Evolutionary conservation across 2,113 vertebrate species (phyloP), one percentile per base, ranked within the genome.

Genomic region (Pteruthius melanotis): DNA sequence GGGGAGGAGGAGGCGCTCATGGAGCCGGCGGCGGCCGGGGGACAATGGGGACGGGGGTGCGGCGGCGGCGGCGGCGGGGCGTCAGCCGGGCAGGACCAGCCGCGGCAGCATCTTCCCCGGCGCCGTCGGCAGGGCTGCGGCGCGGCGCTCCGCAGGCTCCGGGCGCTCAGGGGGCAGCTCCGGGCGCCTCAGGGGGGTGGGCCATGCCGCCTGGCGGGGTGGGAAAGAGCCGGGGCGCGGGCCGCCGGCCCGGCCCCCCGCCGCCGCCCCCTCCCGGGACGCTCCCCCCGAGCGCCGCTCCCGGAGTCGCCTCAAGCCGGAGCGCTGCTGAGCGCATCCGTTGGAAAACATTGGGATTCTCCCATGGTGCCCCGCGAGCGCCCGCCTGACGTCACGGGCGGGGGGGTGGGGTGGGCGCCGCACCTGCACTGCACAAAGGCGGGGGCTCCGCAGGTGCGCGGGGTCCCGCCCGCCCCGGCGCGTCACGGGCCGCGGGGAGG

Each of bases 1-100:
- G 96, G 94, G 95, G 94, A 96, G 97, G 98, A 68, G 87, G 96
- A 97, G 98, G 98, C 97, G 97, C 97, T 87, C 94, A 96, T 97
- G 95, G 97, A 98, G 95, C 93, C 95, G 95, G 63, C 37, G 97
- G 77, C 95, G 89, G 91, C 94, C 53, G 82, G 89, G 93, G 91
- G 75, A 95, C 97, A 97, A 98, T 98, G 98, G 98, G 96, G 37
- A 93, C 40, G 83, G 92, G 95, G 95, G 35, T 44, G 81, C 74
- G 92, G 61, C 59, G 72, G 76, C 49, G 61, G 59, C 49, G 71
- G 59, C 37, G 69, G 39, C 31, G n/a, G 87, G 63, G 68, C 86
- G 37, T 95, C 96, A 95, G 95, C 94, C 93, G 50, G 95, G 94
- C 89, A 92, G 81, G 35, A 71, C 84, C 70, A 79, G 87, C 81